phyloP scores from a whole-genome alignment of 2,113 vertebrate species.

The Lophotis ruficrista region DNA sequence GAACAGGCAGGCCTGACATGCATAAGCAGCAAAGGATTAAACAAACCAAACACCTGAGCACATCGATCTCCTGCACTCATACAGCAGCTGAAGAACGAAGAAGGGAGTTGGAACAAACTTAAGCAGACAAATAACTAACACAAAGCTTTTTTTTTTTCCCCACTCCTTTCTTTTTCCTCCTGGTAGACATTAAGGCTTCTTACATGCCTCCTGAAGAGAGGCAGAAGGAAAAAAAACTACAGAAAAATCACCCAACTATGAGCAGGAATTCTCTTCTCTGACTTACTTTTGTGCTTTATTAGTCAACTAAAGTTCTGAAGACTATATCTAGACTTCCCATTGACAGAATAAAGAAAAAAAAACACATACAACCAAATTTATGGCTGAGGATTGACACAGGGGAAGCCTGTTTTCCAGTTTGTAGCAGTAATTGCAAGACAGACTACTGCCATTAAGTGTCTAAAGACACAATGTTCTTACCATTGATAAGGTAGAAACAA shows the following conservation, averaged over 20 bases:
- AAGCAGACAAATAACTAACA: background rate
- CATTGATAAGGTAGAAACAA: background rate
- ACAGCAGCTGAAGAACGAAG: background rate
- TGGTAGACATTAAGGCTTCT: background rate
- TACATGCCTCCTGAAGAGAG: background rate
- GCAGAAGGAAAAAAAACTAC: background rate
- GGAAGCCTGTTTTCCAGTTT: background rate
- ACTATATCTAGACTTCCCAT: background rate
- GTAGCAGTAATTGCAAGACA: background rate
- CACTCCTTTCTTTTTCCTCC: background rate
- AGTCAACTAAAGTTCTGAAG: background rate
- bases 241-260: background rate
- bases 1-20: background rate
- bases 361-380: background rate
- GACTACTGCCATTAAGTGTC: background rate
- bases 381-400: background rate
- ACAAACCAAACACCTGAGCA: background rate
- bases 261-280: background rate
- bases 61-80: background rate
- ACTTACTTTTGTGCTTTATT: background rate
- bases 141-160: background rate
- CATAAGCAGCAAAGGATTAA: background rate
- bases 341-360: background rate
- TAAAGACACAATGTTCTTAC: background rate
- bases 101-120: background rate